Evolutionary conservation across 2,113 vertebrate species (phyloP), one percentile per base, ranked within the genome.

Genomic region (Lycocorax pyrrhopterus): DNA sequence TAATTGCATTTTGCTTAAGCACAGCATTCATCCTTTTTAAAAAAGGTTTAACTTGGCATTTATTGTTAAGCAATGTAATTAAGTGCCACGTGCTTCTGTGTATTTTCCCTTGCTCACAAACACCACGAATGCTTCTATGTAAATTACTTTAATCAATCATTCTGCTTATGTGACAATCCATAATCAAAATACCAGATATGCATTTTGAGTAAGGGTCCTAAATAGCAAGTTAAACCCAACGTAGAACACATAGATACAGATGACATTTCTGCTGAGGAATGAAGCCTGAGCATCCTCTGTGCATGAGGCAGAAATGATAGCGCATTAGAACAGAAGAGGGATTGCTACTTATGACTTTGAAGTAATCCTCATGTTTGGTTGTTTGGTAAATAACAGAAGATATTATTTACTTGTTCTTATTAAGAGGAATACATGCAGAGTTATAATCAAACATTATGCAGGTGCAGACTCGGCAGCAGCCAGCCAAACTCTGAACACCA

Each of bases 51-150:
- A 90, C 91, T 92, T 97, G 96, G 96, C 94, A 90, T 89, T 96
- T 97, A 97, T 96, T 97, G 95, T 97, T 95, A 94, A 95, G 82
- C 93, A 95, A 96, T 10, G 84, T 96, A 98, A 98, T 97, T 96
- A 97, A 96, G 68, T 93, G 76, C 68, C 93, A 96, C 58, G 84
- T 94, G 79, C 39, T 90, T 95, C 93, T 94, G 74, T 80, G 59
- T 86, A 96, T 96, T 95, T 78, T 87, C 79, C 59, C 89, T 93
- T 91, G 64, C 81, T 95, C 82, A 92, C 82, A 95, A 96, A 85
- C 83, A 80, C 89, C 77, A 92, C 2, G 4, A 98, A 96, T 55
- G 52, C 91, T 96, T 94, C 95, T 93, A 92, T 95, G 94, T 73
- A 97, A 97, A 97, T 96, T 88, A 90, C 51, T 95, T 90, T 73